phyloP scores from a whole-genome alignment of 1,140 invertebrate genomes.

The Psix sp. region DNA sequence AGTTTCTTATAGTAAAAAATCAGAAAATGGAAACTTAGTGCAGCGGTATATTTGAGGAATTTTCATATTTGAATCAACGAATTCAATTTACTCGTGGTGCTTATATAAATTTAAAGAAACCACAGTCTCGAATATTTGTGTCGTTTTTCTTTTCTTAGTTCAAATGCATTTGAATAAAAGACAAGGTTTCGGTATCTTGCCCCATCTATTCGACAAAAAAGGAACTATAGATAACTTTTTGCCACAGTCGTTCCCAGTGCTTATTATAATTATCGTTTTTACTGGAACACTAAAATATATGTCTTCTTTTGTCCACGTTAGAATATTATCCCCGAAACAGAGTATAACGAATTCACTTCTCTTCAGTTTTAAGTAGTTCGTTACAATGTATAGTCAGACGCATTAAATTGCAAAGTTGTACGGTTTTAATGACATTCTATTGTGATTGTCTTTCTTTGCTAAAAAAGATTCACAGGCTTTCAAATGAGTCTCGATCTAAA shows the following conservation, averaged over 20 bases:
- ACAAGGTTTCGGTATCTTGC: no score
- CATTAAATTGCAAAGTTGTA: slow-evolving; percentile 10
- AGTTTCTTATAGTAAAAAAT: no score
- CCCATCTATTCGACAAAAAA: not conserved
- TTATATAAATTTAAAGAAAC: slow-evolving; percentile 10
- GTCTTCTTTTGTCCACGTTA: not conserved
- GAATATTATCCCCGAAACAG: slow-evolving; percentile 4
- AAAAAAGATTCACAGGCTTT: no score
- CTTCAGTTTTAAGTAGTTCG: slow-evolving; percentile 26
- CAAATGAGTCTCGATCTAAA: not conserved
- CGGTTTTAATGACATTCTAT: slow-evolving; percentile 5
- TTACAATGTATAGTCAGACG: slow-evolving; percentile 27
- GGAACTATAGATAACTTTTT: slow-evolving; percentile 8
- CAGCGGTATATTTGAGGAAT: no score
- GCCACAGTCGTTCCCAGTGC: not conserved
- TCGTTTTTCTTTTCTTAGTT: not conserved
- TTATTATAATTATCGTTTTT: slow-evolving; percentile 19
- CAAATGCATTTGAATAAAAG: slow-evolving; percentile 2
- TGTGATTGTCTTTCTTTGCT: no score
- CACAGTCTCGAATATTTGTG: not conserved
- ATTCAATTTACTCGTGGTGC: not conserved
- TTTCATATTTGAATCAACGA: no score
- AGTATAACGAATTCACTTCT: slow-evolving; percentile 13
- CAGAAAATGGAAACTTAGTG: no score
- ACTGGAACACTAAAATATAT: not conserved